Base-by-base conservation (phyloP, 2,888 invertebrate species). In the Coenonympha arcania region DNA sequence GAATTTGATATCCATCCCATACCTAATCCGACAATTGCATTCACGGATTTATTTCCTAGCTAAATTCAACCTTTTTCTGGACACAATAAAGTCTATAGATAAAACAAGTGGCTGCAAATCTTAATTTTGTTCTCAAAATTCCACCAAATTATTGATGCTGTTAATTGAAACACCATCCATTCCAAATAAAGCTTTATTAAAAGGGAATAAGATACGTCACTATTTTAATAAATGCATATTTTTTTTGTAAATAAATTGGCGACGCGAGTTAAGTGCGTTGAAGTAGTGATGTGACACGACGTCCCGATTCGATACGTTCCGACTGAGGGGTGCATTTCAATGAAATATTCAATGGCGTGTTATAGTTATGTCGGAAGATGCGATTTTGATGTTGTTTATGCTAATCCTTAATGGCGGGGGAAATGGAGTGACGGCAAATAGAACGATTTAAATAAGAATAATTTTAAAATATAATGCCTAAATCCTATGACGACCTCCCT, bases 241-340 rank as follows among this genome's bases (percentile, higher is more conserved):
- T 11, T 24, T 16, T 56, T 47, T 44, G 31, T 43, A 39, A 52
- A 54, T 54, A 33, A 49, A 56, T 74, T 68, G 66, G 76, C 68
- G 58, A 71, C 68, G 73, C 67, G 56, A 65, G 66, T 73, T 66
- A 68, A 73, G 70, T 69, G 75, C 76, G 73, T 65, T 74, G 65
- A 55, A 64, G 58, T 65, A 65, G 65, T 64, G 65, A 57, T 64
- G 66, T 63, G 66, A 68, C 65, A 59, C 59, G 62, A 64, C 62
- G 56, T 56, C 57, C 34, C 56, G 53, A 67, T 66, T 69, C 64
- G 71, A 63, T 61, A 68, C 66, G 62, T 50, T 58, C n/a, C n/a
- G n/a, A n/a, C n/a, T n/a, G n/a, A 50, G 61, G 63, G 62, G 63
- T 59, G 63, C 59, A 59, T 68, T 68, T 64, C 59, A 67, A 68